These are phyloP conservation scores for Chrysotoxum bicinctum DNA, from an alignment of 2,888 invertebrate genomes.

Conservation along the genomic window DNA sequence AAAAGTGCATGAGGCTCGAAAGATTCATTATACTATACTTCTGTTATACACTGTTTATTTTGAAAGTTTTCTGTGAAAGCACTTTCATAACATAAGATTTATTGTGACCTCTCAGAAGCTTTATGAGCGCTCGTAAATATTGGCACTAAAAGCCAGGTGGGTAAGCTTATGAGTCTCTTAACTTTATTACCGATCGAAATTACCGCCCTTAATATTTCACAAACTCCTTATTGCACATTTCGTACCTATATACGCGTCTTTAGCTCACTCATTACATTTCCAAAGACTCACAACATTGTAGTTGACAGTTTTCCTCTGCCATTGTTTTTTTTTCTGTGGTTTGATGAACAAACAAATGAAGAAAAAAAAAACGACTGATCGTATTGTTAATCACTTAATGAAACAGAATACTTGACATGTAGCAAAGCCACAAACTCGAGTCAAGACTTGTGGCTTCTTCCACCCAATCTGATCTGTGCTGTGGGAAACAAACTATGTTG, in stretches of 20 bases:
- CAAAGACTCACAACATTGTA: conserved; percentile 29
- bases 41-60: no score
- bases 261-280: neutral
- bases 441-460: conserved; percentile 62
- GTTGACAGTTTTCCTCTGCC: conserved; percentile 9
- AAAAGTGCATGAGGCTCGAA: no score
- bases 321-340: conserved; percentile 48
- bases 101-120: no score
- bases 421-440: conserved; percentile 61
- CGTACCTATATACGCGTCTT: neutral
- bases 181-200: no score
- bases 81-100: no score
- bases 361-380: conserved; percentile 43
- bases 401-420: conserved; percentile 65
- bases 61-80: no score
- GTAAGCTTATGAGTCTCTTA: no score
- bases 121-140: no score
- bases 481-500: conserved; percentile 44
- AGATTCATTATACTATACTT: no score
- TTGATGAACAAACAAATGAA: neutral
- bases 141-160: no score
- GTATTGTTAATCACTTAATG: conserved; percentile 69
- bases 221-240: neutral
- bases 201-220: no score
- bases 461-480: conserved; percentile 47